A percentile compares a stretch with the other conserved stretches of the same genome.
These are phyloP conservation scores for Harpagifer antarcticus DNA, from an alignment of 2,797 vertebrate species.

Conservation along the genomic window DNA sequence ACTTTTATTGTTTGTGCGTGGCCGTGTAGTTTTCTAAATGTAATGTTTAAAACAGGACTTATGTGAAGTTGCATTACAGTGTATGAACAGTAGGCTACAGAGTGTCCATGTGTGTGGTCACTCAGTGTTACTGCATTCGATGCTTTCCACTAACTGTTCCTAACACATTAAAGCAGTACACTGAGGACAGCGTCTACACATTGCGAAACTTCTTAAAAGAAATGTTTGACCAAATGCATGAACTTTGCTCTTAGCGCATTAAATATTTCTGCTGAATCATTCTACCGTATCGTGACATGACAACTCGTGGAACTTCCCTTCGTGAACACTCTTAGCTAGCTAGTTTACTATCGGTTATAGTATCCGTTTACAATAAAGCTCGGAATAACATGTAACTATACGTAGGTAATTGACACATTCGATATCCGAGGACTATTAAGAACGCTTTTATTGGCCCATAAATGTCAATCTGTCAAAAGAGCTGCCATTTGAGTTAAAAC, in stretches of 20 bases:
- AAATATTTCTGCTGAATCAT: constrained; percentile 68
- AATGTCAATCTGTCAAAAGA: constrained; percentile 27
- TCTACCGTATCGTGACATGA: not conserved
- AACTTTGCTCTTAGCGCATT: constrained; percentile 30
- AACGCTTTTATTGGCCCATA: not conserved
- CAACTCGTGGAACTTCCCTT: constrained; percentile 14
- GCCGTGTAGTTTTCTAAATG: not conserved
- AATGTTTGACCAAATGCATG: constrained; percentile 1
- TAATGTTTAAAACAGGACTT: not conserved
- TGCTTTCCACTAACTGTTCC: not conserved
- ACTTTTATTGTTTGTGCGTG: not conserved
- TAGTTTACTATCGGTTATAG: not conserved
- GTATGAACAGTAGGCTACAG: not conserved
- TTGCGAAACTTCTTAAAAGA: not conserved
- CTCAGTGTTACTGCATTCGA: not conserved
- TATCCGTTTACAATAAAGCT: not conserved
- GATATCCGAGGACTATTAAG: rapidly evolving
- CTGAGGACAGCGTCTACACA: not conserved
- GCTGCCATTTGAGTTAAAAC: not conserved
- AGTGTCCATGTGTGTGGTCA: not conserved
- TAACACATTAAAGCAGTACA: no score
- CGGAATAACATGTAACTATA: rapidly evolving
- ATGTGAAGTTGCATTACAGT: not conserved
- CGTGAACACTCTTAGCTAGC: not conserved
- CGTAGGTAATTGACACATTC: rapidly evolving